A percentile compares a stretch with the other conserved stretches of the same genome.
phyloP scores from a whole-genome alignment of 2,797 vertebrate species.

The Karalla daura region DNA sequence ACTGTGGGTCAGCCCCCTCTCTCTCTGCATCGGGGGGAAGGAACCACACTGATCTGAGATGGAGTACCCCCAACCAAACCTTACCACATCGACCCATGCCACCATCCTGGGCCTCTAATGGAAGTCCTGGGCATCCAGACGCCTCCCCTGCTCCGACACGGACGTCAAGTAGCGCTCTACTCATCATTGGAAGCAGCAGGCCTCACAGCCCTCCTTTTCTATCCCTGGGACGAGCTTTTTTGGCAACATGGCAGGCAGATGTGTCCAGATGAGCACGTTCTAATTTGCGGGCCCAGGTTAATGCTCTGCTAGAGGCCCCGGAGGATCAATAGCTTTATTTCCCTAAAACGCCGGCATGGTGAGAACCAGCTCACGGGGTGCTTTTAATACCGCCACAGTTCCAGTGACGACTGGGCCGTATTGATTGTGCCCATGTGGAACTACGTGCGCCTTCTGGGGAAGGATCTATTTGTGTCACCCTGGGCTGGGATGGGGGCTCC shows the following conservation, averaged over 20 bases:
- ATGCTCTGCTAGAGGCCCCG: conserved; percentile 76
- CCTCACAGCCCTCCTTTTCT: conserved; percentile 62
- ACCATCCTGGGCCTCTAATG: conserved; percentile 84
- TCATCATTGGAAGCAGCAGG: conserved; percentile 83
- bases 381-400: conserved; percentile 80
- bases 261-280: conserved; percentile 82
- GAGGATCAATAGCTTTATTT: conserved; percentile 87
- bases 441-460: conserved; percentile 85
- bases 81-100: conserved; percentile 81
- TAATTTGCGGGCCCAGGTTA: conserved; percentile 83
- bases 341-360: conserved; percentile 82
- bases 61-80: conserved; percentile 83
- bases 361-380: conserved; percentile 78
- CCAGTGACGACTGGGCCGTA: conserved; percentile 76
- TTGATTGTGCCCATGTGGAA: conserved; percentile 83
- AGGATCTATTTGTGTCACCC: conserved; percentile 86
- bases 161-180: conserved; percentile 78
- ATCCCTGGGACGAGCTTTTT: conserved; percentile 75
- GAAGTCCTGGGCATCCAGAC: conserved; percentile 82
- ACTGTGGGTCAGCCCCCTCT: conserved; percentile 71
- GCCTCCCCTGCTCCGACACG: conserved; percentile 72
- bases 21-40: conserved; percentile 69
- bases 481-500: conserved; percentile 79
- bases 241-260: conserved; percentile 80
- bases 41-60: conserved; percentile 81